Evolutionary conservation across 2,888 invertebrate species (phyloP), one percentile per base, ranked within the genome.

Genomic region (Netelia melanura): DNA sequence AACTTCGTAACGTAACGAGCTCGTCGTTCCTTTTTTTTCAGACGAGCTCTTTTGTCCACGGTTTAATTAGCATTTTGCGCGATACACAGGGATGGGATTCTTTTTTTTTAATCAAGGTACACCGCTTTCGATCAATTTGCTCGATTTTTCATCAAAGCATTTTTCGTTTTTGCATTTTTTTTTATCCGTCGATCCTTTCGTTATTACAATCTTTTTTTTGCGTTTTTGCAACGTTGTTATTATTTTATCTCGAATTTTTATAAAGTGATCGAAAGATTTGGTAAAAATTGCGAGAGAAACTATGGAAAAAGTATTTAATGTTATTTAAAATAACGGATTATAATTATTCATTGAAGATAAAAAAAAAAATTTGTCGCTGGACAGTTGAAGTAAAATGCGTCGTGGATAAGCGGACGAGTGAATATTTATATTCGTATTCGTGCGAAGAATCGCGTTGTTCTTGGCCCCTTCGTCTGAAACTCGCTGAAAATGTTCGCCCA

Each of bases 1-100:
- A 74, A 68, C 78, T 58, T 54, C 43, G 61, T 68, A 54, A 83
- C 72, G 52, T 68, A 79, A 83, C 78, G 79, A 79, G 43, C 79
- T 10, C 0, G 10, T 25, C 56, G 64, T 75, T 83, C 64, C 75
- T 70, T 58, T 78, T 25, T 78, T 83, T 71, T 38, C 30, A 43
- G n/a, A 52, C 44, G 25, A 58, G 21, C 38, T 9, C 10, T 5
- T 11, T 43, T 68, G 61, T 43, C 52, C 21, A n/a, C 23, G 14
- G 44, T 74, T 74, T 64, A 14, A 61, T 70, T 75, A 43, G 2
- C 6, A 64, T 72, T 56, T 44, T 56, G 11, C 21, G 17, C 58
- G 17, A 58, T 21, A 17, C 58, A 38, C 9, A 17, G 58, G 6
- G 21, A 21, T 58, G 10, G 23, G 3, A 2, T 58, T 58, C 23